Evolutionary conservation across 2,888 invertebrate species (phyloP).

Genomic region (Eupithecia pulchellata): DNA sequence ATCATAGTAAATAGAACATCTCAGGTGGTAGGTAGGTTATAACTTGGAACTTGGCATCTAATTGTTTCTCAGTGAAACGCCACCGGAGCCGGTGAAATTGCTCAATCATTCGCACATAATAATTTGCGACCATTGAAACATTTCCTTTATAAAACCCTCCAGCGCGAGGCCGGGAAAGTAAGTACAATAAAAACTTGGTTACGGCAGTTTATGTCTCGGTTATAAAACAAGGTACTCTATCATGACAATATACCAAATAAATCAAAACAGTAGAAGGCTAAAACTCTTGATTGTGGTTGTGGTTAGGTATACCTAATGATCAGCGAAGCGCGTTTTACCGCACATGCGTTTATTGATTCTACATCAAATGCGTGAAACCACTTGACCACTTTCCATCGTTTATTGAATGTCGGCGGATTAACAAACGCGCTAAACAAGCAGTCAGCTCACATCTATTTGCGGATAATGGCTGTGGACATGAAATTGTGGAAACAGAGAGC

Average conservation of each 20-base stretch:
- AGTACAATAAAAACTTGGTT: conserved; percentile 41
- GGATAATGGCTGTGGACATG: conserved; percentile 42
- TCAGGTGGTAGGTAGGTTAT: conserved; percentile 10
- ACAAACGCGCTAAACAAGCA: conserved; percentile 41
- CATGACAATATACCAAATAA: conserved; percentile 45
- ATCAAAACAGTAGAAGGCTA: conserved; percentile 37
- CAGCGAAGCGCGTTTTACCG: conserved; percentile 24
- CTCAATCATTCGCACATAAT: conserved; percentile 31
- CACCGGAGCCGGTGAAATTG: conserved; percentile 19
- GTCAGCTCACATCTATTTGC: conserved; percentile 42
- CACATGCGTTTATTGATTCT: conserved; percentile 27
- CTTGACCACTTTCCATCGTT: conserved; percentile 32
- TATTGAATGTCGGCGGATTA: conserved; percentile 32
- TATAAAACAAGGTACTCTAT: conserved; percentile 38
- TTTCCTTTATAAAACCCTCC: conserved; percentile 35
- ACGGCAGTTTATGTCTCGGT: conserved; percentile 38
- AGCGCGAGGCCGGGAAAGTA: conserved; percentile 22
- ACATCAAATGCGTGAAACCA: conserved; percentile 27
- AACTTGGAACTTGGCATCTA: conserved; percentile 8
- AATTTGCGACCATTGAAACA: conserved; percentile 31
- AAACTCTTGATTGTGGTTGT: background rate
- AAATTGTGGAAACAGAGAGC: conserved; percentile 59
- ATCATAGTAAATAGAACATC: conserved; percentile 41
- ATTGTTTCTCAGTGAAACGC: conserved; percentile 20
- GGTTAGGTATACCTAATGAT: background rate